Conservation (phyloP, 2,113 vertebrate species). For the Cheilinus undulatus region DNA sequence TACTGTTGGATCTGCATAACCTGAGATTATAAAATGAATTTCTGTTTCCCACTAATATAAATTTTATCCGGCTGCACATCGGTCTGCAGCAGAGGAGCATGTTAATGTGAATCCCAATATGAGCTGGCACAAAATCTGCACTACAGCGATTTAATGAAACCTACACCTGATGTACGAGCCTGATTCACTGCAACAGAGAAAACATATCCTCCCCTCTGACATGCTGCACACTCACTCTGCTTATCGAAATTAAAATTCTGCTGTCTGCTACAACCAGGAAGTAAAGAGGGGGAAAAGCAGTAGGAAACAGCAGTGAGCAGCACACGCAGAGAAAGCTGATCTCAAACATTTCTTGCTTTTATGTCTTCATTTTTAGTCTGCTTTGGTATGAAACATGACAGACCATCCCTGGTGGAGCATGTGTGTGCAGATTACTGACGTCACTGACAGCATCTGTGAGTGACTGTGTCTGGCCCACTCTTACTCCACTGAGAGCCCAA, state of each 20-base stretch:
- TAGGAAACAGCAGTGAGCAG: background rate
- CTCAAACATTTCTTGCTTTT: background rate
- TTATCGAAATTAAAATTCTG: background rate
- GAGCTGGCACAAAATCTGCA: slow-evolving; percentile 1
- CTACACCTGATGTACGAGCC: background rate
- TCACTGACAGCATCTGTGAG: background rate
- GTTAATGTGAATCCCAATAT: slow-evolving; percentile 12
- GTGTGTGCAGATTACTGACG: background rate
- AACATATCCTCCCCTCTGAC: background rate
- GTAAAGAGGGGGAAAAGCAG: background rate
- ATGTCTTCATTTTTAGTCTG: background rate
- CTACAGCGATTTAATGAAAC: slow-evolving; percentile 33
- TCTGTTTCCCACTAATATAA: slow-evolving; percentile 13
- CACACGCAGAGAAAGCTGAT: background rate
- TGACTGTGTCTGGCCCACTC: background rate
- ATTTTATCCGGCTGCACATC: slow-evolving; percentile 3
- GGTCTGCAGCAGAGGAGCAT: slow-evolving; percentile 4
- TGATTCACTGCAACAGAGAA: slow-evolving; percentile 11
- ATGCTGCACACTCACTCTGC: background rate
- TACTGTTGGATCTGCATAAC: background rate
- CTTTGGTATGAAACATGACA: background rate
- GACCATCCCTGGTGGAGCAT: background rate
- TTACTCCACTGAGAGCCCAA: background rate
- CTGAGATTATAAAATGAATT: background rate
- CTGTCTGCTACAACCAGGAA: background rate